Base-by-base conservation (phyloP, 1,140 invertebrate species). In the Aethina tumida region DNA sequence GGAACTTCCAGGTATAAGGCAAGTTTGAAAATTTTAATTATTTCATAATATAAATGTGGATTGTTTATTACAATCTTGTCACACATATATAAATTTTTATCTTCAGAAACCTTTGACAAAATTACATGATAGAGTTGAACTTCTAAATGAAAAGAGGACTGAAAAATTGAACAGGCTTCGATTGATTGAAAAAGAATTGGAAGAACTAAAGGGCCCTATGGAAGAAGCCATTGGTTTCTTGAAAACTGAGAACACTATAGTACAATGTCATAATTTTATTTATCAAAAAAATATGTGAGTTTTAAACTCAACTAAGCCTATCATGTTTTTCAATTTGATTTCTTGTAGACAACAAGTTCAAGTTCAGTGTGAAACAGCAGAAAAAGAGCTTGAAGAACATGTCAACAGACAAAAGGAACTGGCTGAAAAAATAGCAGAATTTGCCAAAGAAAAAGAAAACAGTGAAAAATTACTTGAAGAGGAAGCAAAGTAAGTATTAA, bases 101-200 rank as follows among this genome's bases (percentile, higher is more conserved):
- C 54, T 53, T 15, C 39, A 77, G 66, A 78, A 84, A 58, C 91
- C 93, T 0, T 74, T 98, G 35, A 75, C 81, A 47, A 76, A 86
- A 54, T 66, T 99, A 12, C 65, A 69, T 17, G 68, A 77, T 19
- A 77, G 77, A 50, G 77, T 94, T 2, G 87, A 95, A 50, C 65
- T 78, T 21, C 64, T 93, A 13, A 79, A 78, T 26, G 86, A 92
- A 49, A 68, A 79, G 48, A 68, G 88, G 21, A 74, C 77, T 30
- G 88, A 94, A 63, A 96, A 95, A 62, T 62, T 94, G 20, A 91
- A 92, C 62, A 71, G 92, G 49, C 75, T 95, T 1, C 84, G 88
- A 53, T 63, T 92, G 14, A 86, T 91, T 1, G 85, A 97, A 64
- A 86, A 85, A 46, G 93, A 97, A 58, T 86, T 91, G 59, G 76